A percentile compares a stretch with the other conserved stretches of the same genome.
Evolutionary conservation across 2,888 invertebrate genomes (phyloP).

Genomic region (Tubiluchus corallicola): DNA sequence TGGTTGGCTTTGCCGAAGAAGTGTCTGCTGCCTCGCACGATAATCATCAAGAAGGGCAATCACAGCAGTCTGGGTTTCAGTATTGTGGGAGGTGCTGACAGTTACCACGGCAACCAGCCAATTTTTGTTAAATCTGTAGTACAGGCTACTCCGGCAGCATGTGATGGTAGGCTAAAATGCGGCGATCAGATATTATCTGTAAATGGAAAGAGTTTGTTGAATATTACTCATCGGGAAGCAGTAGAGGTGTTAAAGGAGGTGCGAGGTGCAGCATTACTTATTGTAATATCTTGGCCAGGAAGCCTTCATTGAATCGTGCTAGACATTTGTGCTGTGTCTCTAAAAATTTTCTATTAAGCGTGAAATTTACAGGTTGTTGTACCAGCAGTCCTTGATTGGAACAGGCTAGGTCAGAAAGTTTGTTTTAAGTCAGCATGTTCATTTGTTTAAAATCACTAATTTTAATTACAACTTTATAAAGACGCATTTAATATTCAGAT

Average conservation of each 20-base stretch:
- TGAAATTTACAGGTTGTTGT: no score
- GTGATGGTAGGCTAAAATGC: constrained; percentile 24
- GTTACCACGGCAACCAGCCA: constrained; percentile 28
- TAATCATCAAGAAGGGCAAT: constrained; percentile 26
- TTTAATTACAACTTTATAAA: no score
- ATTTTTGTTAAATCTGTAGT: constrained; percentile 33
- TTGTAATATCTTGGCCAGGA: constrained; percentile 34
- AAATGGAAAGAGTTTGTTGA: constrained; percentile 29
- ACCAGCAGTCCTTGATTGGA: no score
- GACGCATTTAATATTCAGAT: no score
- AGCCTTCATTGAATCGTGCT: neutral
- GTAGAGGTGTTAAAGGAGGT: constrained; percentile 31
- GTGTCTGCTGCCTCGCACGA: constrained; percentile 28
- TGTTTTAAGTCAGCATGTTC: no score
- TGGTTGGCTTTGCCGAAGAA: constrained; percentile 33
- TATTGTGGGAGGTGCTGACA: constrained; percentile 32
- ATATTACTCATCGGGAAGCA: constrained; percentile 29
- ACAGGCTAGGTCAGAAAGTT: no score
- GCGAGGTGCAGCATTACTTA: constrained; percentile 27
- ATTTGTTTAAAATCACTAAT: no score
- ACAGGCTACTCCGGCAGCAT: constrained; percentile 30
- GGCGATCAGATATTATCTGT: constrained; percentile 33
- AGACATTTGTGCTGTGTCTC: no score
- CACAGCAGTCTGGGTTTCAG: constrained; percentile 31
- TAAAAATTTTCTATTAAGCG: no score